These are phyloP conservation scores for Heliothis virescens DNA, from an alignment of 1,140 invertebrate genomes.

Conservation along the genomic window DNA sequence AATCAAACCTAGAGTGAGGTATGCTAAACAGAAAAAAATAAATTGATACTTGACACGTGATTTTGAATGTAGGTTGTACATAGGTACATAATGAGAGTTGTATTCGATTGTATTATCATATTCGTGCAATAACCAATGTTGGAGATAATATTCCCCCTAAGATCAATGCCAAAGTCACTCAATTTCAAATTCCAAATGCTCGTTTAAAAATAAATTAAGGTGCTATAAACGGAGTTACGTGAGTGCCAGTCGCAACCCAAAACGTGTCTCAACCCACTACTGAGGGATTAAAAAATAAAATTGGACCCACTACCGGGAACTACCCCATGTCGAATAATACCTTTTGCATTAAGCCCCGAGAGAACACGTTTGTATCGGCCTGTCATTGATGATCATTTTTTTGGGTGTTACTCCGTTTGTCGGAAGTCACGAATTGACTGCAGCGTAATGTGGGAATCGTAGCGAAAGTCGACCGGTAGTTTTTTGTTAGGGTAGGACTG, in stretches of 20 bases:
- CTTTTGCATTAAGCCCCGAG: constrained; percentile 33
- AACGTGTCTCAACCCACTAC: constrained; percentile 33
- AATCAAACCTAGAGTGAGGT: too few relatives aligned
- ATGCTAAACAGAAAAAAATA: too few relatives aligned
- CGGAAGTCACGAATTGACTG: constrained; percentile 68
- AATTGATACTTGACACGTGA: too few relatives aligned
- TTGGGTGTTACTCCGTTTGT: constrained; percentile 57
- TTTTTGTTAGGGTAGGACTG: constrained; percentile 26
- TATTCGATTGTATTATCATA: neutral
- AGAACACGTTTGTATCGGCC: constrained; percentile 42
- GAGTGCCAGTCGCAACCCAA: constrained; percentile 9
- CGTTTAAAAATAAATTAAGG: constrained; percentile 33
- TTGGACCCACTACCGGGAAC: constrained; percentile 42
- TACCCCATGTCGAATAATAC: constrained; percentile 35
- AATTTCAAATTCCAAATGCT: constrained; percentile 15
- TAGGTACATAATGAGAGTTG: neutral
- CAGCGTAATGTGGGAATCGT: constrained; percentile 60
- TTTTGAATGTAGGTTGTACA: too few relatives aligned
- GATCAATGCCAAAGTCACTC: constrained; percentile 19
- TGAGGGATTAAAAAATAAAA: constrained; percentile 42
- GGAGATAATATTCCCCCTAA: constrained; percentile 19
- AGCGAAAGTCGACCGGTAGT: constrained; percentile 34
- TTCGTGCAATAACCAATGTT: constrained; percentile 2
- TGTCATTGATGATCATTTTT: constrained; percentile 39
- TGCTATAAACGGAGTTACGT: constrained; percentile 28